phyloP scores from a whole-genome alignment of 2,797 vertebrate species.

The Melanotaenia boesemani region DNA sequence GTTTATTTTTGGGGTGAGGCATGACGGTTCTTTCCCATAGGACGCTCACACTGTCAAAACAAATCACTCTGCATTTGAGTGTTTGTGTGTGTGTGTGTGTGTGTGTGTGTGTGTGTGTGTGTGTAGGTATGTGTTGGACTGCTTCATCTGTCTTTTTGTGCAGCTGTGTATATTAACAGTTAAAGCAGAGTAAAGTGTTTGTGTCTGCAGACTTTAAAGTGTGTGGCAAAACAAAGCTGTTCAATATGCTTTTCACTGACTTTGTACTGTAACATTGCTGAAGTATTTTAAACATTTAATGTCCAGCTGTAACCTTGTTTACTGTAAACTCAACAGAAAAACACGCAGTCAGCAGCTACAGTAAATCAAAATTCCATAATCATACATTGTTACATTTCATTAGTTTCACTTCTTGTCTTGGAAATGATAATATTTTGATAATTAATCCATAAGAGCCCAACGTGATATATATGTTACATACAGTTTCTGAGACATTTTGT shows the following conservation, averaged over 20 bases:
- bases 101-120: slow-evolving; percentile 4
- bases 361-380: background rate
- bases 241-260: background rate
- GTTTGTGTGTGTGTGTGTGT: background rate
- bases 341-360: slow-evolving; percentile 16
- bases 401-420: background rate
- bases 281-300: slow-evolving; percentile 13
- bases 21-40: slow-evolving; percentile 43
- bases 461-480: too few species aligned
- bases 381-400: background rate
- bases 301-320: slow-evolving; percentile 1
- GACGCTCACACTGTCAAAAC: slow-evolving; percentile 53
- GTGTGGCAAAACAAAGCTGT: slow-evolving; percentile 9
- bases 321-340: background rate
- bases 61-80: slow-evolving; percentile 30
- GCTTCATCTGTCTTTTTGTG: slow-evolving; percentile 12
- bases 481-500: too few species aligned
- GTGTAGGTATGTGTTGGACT: slow-evolving; percentile 1
- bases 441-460: too few species aligned
- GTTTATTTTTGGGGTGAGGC: slow-evolving; percentile 57
- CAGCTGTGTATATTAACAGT: slow-evolving; percentile 24
- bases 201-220: slow-evolving; percentile 11
- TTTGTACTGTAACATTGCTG: slow-evolving; percentile 14
- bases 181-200: slow-evolving; percentile 19
- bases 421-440: background rate